Conservation (phyloP, 2,888 invertebrate species). For the Eupeodes latifasciatus region DNA sequence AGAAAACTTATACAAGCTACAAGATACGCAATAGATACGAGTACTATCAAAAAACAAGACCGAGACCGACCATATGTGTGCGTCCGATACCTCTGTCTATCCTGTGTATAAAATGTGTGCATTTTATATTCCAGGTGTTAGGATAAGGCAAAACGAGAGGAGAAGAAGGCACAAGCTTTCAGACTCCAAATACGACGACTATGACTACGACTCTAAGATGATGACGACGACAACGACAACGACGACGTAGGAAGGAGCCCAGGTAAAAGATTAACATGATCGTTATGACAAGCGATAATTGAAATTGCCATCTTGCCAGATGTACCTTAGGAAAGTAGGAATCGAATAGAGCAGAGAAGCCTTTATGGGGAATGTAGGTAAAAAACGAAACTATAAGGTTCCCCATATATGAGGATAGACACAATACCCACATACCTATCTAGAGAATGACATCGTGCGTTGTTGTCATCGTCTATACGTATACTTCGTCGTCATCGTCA, state of each 20-base stretch:
- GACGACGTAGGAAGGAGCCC: slow-evolving; percentile 11
- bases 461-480: slow-evolving; percentile 12
- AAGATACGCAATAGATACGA: slow-evolving; percentile 22
- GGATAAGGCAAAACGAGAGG: neutral
- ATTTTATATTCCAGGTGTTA: slow-evolving; percentile 4
- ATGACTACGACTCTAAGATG: neutral
- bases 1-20: neutral
- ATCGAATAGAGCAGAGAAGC: neutral
- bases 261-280: slow-evolving; percentile 67
- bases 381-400: slow-evolving; percentile 53
- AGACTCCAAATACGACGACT: neutral
- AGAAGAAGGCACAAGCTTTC: neutral
- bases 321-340: slow-evolving; percentile 7
- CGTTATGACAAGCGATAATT: slow-evolving; percentile 75
- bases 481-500: neutral
- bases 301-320: slow-evolving; percentile 60
- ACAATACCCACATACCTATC: neutral
- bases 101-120: neutral
- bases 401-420: slow-evolving; percentile 20
- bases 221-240: neutral
- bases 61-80: slow-evolving; percentile 16
- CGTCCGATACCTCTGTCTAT: slow-evolving; percentile 9
- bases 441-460: slow-evolving; percentile 52
- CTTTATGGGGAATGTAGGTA: slow-evolving; percentile 4
- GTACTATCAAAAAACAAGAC: neutral